phyloP scores from a whole-genome alignment of 2,888 invertebrate species.

The Oligia strigilis region DNA sequence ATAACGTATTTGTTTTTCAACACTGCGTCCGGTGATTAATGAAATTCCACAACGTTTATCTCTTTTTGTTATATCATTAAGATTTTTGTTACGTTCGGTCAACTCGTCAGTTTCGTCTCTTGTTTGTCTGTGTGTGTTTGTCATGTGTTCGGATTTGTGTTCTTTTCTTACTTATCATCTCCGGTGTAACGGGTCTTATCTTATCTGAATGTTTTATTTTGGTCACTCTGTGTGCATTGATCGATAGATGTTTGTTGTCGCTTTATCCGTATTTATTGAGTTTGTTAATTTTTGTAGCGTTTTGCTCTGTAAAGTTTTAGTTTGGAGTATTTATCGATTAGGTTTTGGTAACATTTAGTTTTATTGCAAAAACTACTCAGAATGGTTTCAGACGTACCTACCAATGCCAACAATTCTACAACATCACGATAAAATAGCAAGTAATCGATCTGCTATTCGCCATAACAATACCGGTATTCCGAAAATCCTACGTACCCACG shows the following conservation, averaged over 20 bases:
- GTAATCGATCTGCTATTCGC: constrained; percentile 21
- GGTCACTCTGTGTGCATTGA: constrained; percentile 43
- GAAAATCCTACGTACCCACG: constrained; percentile 40
- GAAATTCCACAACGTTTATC: constrained; percentile 65
- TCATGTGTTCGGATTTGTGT: constrained; percentile 32
- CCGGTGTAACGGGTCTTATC: constrained; percentile 39
- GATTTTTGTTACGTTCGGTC: constrained; percentile 48
- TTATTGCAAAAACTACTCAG: background rate
- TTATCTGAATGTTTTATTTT: constrained; percentile 48
- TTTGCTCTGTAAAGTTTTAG: background rate
- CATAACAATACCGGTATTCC: constrained; percentile 9
- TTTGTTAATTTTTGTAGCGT: background rate
- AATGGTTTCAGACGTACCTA: background rate
- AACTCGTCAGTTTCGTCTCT: constrained; percentile 33
- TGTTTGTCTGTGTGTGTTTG: constrained; percentile 28
- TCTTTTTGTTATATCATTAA: constrained; percentile 63
- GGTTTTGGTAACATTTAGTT: background rate
- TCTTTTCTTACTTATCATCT: constrained; percentile 44
- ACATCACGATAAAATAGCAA: background rate
- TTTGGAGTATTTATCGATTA: background rate
- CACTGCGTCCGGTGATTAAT: constrained; percentile 64
- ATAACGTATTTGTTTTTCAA: constrained; percentile 68
- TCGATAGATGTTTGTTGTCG: constrained; percentile 48
- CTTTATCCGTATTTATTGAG: constrained; percentile 7
- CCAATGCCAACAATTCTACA: background rate